Evolutionary conservation across 1,140 invertebrate species (phyloP).

Genomic region (Magallana ariakensis): DNA sequence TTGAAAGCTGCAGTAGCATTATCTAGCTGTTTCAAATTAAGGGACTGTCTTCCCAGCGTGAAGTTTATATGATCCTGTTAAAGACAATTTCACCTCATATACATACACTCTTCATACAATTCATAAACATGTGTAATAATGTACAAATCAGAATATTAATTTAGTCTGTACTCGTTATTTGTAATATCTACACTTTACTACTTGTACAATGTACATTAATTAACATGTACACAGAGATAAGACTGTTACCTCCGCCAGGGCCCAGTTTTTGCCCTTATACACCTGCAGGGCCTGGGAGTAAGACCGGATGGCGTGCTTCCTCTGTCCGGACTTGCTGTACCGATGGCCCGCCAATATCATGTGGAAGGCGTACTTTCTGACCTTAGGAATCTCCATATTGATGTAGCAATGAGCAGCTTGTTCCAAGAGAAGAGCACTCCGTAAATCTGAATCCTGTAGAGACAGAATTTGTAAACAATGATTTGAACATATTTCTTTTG

Average conservation of each 20-base stretch:
- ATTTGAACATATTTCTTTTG: background rate
- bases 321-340: slow-evolving; percentile 90
- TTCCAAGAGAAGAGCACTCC: slow-evolving; percentile 94
- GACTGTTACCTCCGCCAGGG: slow-evolving; percentile 86
- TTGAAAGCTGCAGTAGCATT: slow-evolving; percentile 90
- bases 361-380: slow-evolving; percentile 98
- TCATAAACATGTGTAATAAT: too few species aligned
- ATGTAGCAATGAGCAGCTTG: slow-evolving; percentile 97
- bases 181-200: too few species aligned
- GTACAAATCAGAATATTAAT: too few species aligned
- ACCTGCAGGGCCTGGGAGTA: slow-evolving; percentile 96
- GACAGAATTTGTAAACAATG: background rate
- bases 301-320: slow-evolving; percentile 90
- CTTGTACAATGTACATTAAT: too few species aligned
- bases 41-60: slow-evolving; percentile 93
- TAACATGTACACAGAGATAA: background rate
- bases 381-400: slow-evolving; percentile 86
- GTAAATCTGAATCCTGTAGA: slow-evolving; percentile 79
- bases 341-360: slow-evolving; percentile 96
- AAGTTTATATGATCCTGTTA: slow-evolving; percentile 93
- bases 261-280: slow-evolving; percentile 91
- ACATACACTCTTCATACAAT: background rate
- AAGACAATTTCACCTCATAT: background rate
- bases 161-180: too few species aligned
- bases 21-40: slow-evolving; percentile 87